phyloP scores from a whole-genome alignment of 2,797 vertebrate genomes.

The Lophotriccus pileatus region DNA sequence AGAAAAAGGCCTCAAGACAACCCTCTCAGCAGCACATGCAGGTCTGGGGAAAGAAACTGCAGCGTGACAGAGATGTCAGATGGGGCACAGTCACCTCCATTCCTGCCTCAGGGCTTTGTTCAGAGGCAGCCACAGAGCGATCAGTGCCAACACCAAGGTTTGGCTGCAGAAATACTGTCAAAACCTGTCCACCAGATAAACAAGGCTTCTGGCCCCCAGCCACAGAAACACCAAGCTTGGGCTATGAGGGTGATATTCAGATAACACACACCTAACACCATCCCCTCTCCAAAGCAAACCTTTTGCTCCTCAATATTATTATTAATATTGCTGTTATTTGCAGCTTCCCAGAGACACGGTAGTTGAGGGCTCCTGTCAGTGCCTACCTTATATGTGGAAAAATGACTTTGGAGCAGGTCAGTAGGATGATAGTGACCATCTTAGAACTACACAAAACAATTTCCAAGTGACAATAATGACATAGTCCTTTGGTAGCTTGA shows the following conservation, averaged over 20 bases:
- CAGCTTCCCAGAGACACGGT: not conserved
- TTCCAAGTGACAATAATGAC: not conserved
- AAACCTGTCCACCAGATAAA: not conserved
- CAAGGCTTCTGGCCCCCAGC: not conserved
- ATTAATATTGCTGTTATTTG: not conserved
- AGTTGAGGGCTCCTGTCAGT: not conserved
- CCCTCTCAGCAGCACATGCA: not conserved
- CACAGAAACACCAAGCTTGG: not conserved
- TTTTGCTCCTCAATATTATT: not conserved
- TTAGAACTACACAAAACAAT: not conserved
- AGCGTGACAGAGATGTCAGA: not conserved
- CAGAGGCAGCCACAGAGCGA: rapidly evolving
- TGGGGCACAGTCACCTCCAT: not conserved
- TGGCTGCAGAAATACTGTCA: not conserved
- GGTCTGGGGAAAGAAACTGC: not conserved
- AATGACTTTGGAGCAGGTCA: not conserved
- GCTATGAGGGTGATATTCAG: not conserved
- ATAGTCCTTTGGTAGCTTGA: not conserved
- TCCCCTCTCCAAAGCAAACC: not conserved
- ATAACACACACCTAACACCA: not conserved
- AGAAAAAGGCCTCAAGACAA: not conserved
- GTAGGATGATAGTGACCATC: not conserved
- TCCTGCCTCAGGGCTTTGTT: rapidly evolving
- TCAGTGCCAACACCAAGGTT: not conserved
- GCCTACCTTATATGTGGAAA: not conserved